Evolutionary conservation across 1,140 invertebrate genomes (phyloP).

Genomic region (Meloidogyne exigua): DNA sequence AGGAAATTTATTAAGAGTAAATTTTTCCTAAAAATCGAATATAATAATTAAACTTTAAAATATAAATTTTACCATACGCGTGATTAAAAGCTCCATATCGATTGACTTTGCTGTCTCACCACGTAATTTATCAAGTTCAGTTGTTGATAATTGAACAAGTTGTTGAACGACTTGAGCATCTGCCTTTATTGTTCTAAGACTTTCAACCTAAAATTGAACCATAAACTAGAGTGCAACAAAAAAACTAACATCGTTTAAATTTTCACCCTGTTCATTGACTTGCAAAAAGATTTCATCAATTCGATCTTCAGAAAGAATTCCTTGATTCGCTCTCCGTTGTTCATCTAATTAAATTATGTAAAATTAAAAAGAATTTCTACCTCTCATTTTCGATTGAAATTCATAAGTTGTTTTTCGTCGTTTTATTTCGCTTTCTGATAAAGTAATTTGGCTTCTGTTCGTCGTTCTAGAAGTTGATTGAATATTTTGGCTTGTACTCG

Average conservation of each 20-base stretch:
- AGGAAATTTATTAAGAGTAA: slow-evolving; percentile 2
- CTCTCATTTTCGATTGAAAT: neutral
- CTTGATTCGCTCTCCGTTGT: neutral
- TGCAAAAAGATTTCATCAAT: neutral
- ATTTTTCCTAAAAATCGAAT: slow-evolving; percentile 5
- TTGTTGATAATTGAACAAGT: slow-evolving; percentile 23
- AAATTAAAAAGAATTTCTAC: neutral
- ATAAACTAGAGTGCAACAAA: too few relatives aligned
- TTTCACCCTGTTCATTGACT: neutral
- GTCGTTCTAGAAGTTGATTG: neutral
- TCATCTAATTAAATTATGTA: neutral
- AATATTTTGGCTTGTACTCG: neutral
- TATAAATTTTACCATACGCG: slow-evolving; percentile 12
- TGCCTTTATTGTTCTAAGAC: neutral
- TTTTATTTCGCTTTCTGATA: neutral
- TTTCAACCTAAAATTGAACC: neutral
- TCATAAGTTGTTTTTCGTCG: neutral
- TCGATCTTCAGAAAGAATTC: neutral
- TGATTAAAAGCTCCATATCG: neutral
- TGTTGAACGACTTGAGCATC: slow-evolving; percentile 2
- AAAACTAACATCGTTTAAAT: neutral
- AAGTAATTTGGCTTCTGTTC: neutral
- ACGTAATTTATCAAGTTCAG: slow-evolving; percentile 9
- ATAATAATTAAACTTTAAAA: neutral
- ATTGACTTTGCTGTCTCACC: slow-evolving; percentile 22